Conservation (phyloP, 64 coral and sea anemone genomes). For the Actinia equina region DNA sequence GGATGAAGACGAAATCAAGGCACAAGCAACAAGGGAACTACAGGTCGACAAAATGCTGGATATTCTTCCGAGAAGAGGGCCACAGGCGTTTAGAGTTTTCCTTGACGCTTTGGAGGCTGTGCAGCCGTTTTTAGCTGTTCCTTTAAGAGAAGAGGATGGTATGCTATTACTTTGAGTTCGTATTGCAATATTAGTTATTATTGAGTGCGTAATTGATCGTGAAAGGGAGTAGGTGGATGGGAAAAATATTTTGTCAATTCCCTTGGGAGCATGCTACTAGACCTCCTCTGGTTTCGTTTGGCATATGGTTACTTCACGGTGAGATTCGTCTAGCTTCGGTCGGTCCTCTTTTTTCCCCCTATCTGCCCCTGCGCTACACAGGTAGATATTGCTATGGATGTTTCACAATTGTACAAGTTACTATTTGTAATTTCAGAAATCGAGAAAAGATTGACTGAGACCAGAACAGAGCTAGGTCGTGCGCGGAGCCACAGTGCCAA, state of each 20-base stretch:
- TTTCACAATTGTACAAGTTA: no score
- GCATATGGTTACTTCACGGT: no score
- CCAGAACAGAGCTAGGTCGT: slow-evolving; percentile 24
- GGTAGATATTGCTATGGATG: no score
- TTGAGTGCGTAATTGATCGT: no score
- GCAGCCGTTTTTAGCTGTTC: slow-evolving; percentile 34
- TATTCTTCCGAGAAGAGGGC: slow-evolving; percentile 67
- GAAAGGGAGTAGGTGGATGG: no score
- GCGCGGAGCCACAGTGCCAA: slow-evolving; percentile 42
- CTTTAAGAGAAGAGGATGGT: slow-evolving; percentile 15
- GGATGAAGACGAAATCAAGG: slow-evolving; percentile 57
- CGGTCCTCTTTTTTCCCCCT: no score
- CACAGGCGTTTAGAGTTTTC: slow-evolving; percentile 52
- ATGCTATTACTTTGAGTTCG: not conserved
- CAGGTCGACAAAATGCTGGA: slow-evolving; percentile 52
- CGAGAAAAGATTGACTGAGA: slow-evolving; percentile 45
- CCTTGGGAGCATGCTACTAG: no score
- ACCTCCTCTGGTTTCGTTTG: no score
- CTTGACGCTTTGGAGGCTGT: slow-evolving; percentile 46
- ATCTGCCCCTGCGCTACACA: no score
- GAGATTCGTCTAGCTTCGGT: no score
- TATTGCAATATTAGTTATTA: not conserved
- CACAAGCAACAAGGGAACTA: slow-evolving; percentile 28
- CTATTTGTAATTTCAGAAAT: slow-evolving; percentile 39
- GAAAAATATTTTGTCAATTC: no score